phyloP scores from a whole-genome alignment of 2,113 vertebrate species.

The Chunga burmeisteri region DNA sequence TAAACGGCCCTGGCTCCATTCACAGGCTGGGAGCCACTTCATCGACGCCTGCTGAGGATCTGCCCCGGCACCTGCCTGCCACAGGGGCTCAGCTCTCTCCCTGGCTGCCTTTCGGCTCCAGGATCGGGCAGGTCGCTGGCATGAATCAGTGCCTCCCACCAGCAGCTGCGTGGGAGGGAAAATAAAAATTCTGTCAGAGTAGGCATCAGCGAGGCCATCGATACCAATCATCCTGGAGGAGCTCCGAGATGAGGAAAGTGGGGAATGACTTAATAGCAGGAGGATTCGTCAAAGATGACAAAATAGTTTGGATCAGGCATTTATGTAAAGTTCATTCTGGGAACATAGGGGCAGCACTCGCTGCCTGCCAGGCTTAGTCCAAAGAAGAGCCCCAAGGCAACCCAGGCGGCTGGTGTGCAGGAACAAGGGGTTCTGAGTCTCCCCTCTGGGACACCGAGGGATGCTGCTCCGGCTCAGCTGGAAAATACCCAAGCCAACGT shows the following conservation, averaged over 20 bases:
- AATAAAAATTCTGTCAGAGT: neutral
- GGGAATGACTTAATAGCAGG: neutral
- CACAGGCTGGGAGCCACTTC: neutral
- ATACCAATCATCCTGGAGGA: neutral
- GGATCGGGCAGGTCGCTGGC: neutral
- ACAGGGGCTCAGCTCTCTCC: neutral
- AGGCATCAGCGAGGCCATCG: neutral
- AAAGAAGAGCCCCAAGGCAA: neutral
- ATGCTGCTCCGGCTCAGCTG: neutral
- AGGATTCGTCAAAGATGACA: neutral
- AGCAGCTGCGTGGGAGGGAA: neutral
- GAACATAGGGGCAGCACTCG: neutral
- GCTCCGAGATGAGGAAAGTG: neutral
- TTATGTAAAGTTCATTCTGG: neutral
- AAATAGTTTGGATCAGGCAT: neutral
- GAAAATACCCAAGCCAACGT: neutral
- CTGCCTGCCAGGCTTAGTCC: neutral
- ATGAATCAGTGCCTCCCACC: slow-evolving; percentile 46
- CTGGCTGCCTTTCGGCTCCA: neutral
- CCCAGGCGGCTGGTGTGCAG: fast-evolving
- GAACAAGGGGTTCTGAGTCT: neutral
- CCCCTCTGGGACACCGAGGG: neutral
- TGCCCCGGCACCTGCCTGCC: neutral
- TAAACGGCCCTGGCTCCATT: neutral
- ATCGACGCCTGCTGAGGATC: neutral